phyloP scores from a whole-genome alignment of 2,797 vertebrate species.

The Micromesistius poutassou region DNA sequence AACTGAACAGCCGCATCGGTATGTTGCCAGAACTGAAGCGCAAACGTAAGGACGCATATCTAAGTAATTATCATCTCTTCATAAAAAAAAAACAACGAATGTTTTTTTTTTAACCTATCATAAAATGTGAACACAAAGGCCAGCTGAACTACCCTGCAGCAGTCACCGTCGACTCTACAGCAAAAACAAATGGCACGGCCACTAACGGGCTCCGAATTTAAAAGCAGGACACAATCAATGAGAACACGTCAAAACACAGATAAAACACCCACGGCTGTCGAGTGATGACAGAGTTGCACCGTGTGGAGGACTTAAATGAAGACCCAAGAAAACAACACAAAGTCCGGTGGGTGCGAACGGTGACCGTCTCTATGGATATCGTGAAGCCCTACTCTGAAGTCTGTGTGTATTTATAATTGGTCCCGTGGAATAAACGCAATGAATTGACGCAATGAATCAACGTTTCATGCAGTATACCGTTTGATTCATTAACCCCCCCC shows the following conservation, averaged over 20 bases:
- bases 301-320: conserved; percentile 22
- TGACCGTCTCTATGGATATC: neutral
- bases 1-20: neutral
- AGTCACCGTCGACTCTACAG: neutral
- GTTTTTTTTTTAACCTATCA: neutral
- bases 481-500: conserved; percentile 23
- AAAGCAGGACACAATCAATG: conserved; percentile 28
- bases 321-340: neutral
- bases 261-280: conserved; percentile 12
- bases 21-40: neutral
- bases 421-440: conserved; percentile 45
- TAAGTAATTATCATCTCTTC: neutral
- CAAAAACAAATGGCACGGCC: neutral
- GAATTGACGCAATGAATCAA: conserved; percentile 32
- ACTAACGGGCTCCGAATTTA: conserved; percentile 8
- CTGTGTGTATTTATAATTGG: conserved; percentile 42
- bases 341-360: neutral
- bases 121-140: neutral
- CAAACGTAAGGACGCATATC: neutral
- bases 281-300: conserved; percentile 27
- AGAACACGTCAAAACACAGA: conserved; percentile 29
- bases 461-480: conserved; percentile 46
- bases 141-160: too few relatives aligned
- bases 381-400: neutral
- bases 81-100: neutral